Conservation (phyloP, 1,140 invertebrate genomes). For the Pachypeltis micranthus region DNA sequence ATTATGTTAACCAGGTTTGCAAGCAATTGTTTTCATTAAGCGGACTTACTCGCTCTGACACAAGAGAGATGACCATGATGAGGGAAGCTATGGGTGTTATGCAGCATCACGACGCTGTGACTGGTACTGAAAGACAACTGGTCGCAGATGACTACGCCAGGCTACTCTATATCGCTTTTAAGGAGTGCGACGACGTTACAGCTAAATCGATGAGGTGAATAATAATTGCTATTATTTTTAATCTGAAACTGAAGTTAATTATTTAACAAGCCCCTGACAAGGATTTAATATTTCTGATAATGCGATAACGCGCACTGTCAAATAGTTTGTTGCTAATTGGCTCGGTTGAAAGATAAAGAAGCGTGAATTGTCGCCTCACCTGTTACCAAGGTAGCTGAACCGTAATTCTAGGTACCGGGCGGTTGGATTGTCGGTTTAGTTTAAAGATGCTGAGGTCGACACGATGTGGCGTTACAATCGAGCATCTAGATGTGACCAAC, state of each 20-base stretch:
- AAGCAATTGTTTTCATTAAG: slow-evolving; percentile 41
- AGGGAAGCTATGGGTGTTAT: slow-evolving; percentile 46
- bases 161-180: slow-evolving; percentile 46
- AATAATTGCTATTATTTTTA: slow-evolving; percentile 3
- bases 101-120: slow-evolving; percentile 56
- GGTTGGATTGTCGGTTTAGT: too few relatives aligned
- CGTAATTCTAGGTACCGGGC: too few relatives aligned
- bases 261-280: too few relatives aligned
- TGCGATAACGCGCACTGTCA: too few relatives aligned
- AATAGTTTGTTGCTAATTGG: not conserved
- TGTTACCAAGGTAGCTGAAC: too few relatives aligned
- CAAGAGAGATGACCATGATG: slow-evolving; percentile 33
- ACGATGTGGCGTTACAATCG: too few relatives aligned
- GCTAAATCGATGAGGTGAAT: slow-evolving; percentile 36
- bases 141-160: slow-evolving; percentile 78
- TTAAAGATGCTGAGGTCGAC: too few relatives aligned
- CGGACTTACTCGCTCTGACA: slow-evolving; percentile 29
- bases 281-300: too few relatives aligned
- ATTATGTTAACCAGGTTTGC: slow-evolving; percentile 33
- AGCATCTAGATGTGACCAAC: too few relatives aligned
- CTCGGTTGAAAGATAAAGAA: not conserved
- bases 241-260: slow-evolving; percentile 9
- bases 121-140: slow-evolving; percentile 71
- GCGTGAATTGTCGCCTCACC: too few relatives aligned
- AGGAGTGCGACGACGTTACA: slow-evolving; percentile 41